Evolutionary conservation across 1,140 invertebrate species (phyloP), one percentile per base, ranked within the genome.

Genomic region (Drosophila pseudoobscura): DNA sequence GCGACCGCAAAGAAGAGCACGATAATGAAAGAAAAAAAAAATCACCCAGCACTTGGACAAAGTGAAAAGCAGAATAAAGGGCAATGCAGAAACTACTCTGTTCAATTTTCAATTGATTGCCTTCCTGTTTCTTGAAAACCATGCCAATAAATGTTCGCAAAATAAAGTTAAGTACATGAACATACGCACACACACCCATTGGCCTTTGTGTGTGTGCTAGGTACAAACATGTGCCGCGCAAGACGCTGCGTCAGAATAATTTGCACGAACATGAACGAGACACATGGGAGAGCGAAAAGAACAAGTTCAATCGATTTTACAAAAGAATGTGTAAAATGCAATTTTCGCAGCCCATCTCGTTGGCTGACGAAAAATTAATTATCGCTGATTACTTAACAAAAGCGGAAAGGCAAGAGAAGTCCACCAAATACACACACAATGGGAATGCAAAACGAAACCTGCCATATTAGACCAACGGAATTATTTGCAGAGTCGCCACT

Each of bases 371-470:
- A 63, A 76, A 66, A 50, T 17, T 62, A 55, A 71, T 59, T 78
- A 54, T 46, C 35, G 41, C 31, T 69, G 82, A 88, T 85, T 85
- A 85, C 82, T 85, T 88, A 85, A 85, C 83, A 77, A 76, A 57
- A 57, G 75, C 60, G 68, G 63, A 66, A 47, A 50, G 46, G 39
- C 43, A 45, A 71, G 52, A 62, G 68, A 75, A 74, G 56, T 73
- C 54, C 75, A 58, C 51, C 45, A 72, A 75, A 77, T 70, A 70
- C 74, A 80, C 61, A 68, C 62, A 69, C 62, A 59, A 45, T 24
- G 20, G n/a, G 13, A 44, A 52, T 29, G 47, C 39, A 22, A 61
- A 50, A 63, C 20, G 20, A 63, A 74, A 74, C 63, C 70, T 52
- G 72, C 59, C 65, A 75, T 58, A 39, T 43, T 41, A 41, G 6